Percentiles rank a stretch among this genome's conserved stretches.
These are phyloP conservation scores for Diorhabda carinulata DNA, from an alignment of 1,140 invertebrate species.

Conservation along the genomic window DNA sequence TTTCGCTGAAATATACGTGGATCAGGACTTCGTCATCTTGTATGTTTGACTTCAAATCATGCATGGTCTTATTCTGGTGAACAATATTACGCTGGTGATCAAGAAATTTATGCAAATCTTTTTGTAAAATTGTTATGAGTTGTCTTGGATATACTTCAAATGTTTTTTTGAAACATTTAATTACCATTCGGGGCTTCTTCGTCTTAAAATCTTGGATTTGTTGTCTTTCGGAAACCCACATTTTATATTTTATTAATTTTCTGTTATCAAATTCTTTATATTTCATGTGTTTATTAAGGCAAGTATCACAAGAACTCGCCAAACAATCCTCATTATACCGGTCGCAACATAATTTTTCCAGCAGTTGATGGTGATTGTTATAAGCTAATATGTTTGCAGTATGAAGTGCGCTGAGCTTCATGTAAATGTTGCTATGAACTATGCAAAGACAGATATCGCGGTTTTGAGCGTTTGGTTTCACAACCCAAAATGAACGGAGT, in stretches of 20 bases:
- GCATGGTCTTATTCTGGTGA: constrained; percentile 34
- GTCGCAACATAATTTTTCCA: neutral
- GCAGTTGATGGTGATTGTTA: neutral
- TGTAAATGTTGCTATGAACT: neutral
- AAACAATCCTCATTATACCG: neutral
- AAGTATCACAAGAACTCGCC: neutral
- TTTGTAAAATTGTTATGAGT: neutral
- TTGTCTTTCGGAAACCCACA: neutral
- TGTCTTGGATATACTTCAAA: neutral
- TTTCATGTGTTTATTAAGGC: neutral
- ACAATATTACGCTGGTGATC: neutral
- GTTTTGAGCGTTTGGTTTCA: neutral
- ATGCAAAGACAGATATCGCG: neutral
- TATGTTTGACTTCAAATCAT: constrained; percentile 33
- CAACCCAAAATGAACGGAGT: neutral
- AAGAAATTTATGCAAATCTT: neutral
- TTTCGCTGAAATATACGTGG: constrained; percentile 38
- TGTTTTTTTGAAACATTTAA: neutral
- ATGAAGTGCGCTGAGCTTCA: neutral
- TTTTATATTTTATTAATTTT: neutral
- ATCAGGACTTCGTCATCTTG: constrained; percentile 30
- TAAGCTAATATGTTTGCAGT: neutral
- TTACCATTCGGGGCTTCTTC: neutral
- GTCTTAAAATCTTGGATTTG: neutral
- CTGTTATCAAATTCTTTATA: neutral